These are phyloP conservation scores for Diabrotica balteata DNA, from an alignment of 2,888 invertebrate genomes.

Conservation along the genomic window DNA sequence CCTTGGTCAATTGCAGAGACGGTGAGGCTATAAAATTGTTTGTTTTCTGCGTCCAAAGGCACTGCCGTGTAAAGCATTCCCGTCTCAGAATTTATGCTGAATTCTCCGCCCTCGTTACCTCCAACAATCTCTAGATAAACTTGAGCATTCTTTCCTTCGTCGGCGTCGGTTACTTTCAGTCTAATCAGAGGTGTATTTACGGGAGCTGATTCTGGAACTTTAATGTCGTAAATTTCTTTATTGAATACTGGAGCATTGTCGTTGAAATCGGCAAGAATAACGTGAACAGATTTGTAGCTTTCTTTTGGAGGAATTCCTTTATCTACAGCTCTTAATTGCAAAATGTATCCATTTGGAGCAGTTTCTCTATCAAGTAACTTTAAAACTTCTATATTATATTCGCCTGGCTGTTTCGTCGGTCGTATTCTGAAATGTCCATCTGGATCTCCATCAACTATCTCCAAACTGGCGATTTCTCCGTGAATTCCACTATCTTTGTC, in stretches of 20 bases:
- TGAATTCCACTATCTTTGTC: conserved; percentile 86
- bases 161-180: conserved; percentile 85
- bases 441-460: conserved; percentile 89
- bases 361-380: conserved; percentile 79
- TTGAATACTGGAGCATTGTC: conserved; percentile 89
- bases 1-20: conserved; percentile 91
- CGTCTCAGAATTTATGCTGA: conserved; percentile 84
- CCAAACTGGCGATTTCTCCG: conserved; percentile 81
- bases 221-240: conserved; percentile 85
- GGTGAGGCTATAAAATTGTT: conserved; percentile 84
- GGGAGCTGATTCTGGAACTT: conserved; percentile 88
- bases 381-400: conserved; percentile 82
- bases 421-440: conserved; percentile 86
- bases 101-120: conserved; percentile 90
- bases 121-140: conserved; percentile 89
- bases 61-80: conserved; percentile 89
- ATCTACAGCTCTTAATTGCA: conserved; percentile 86
- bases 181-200: conserved; percentile 87
- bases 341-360: conserved; percentile 82
- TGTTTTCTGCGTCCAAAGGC: conserved; percentile 82
- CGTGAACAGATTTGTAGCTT: conserved; percentile 81
- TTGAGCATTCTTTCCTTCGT: conserved; percentile 80
- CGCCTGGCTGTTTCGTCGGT: conserved; percentile 68
- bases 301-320: conserved; percentile 80
- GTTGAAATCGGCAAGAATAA: conserved; percentile 80